Evolutionary conservation across 2,797 vertebrate genomes (phyloP).

Genomic region (Carcharodon carcharias): DNA sequence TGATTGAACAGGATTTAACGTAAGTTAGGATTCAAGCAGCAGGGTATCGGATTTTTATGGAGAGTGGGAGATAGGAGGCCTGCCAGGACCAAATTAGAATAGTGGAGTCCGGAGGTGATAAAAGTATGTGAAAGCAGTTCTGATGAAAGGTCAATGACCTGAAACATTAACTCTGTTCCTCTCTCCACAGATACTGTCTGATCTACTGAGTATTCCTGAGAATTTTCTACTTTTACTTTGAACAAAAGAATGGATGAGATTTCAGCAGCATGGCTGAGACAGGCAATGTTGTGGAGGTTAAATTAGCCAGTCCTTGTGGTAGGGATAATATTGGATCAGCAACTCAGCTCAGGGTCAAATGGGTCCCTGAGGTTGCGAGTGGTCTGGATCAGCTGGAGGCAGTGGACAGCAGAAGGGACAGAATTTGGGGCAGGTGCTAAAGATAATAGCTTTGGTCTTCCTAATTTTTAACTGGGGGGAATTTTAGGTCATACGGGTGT

Average conservation of each 20-base stretch:
- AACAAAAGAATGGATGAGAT: neutral
- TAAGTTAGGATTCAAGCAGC: too few species aligned
- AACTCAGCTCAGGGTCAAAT: neutral
- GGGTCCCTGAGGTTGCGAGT: neutral
- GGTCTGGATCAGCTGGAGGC: neutral
- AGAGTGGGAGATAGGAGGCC: too few species aligned
- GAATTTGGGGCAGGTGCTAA: neutral
- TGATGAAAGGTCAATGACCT: neutral
- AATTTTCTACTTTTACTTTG: neutral
- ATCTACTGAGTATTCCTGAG: neutral
- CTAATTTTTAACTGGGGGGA: neutral
- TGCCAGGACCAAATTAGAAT: too few species aligned
- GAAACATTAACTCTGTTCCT: neutral
- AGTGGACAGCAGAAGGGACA: neutral
- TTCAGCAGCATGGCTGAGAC: neutral
- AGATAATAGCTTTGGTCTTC: neutral
- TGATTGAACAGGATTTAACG: neutral
- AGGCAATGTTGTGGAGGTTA: neutral
- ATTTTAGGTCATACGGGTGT: neutral
- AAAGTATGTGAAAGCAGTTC: neutral
- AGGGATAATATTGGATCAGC: neutral
- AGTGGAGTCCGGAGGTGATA: neutral
- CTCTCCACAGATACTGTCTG: neutral
- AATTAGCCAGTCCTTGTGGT: neutral
- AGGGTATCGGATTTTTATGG: too few species aligned